Conservation (phyloP, 2,888 invertebrate genomes). For the Aphodius sticticus region DNA sequence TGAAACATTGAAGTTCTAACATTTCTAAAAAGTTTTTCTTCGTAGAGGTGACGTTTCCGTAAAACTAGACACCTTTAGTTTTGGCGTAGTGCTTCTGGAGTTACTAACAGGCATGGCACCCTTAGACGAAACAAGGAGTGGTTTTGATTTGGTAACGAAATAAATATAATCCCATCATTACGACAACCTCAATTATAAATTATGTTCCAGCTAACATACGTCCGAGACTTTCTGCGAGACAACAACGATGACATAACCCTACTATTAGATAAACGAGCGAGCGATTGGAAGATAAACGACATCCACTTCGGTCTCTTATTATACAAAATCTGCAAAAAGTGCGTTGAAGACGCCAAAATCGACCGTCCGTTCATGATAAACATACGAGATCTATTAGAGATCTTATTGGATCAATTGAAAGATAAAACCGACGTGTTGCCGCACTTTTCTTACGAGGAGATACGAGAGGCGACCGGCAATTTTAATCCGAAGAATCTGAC, state of each 20-base stretch:
- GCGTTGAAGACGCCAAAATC: conserved; percentile 66
- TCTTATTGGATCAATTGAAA: conserved; percentile 11
- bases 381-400: conserved; percentile 50
- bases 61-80: conserved; percentile 79
- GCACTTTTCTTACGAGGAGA: conserved; percentile 22
- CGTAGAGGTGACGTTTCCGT: conserved; percentile 74
- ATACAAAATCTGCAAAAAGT: conserved; percentile 65
- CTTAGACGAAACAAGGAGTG: conserved; percentile 65
- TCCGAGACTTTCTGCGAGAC: conserved; percentile 65
- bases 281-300: conserved; percentile 60
- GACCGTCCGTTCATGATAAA: conserved; percentile 68
- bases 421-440: conserved; percentile 20
- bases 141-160: conserved; percentile 63
- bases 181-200: not conserved
- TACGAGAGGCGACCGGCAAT: conserved; percentile 5
- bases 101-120: conserved; percentile 74
- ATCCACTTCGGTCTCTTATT: conserved; percentile 62
- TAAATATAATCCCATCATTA: conserved; percentile 5
- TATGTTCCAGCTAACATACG: conserved; percentile 60
- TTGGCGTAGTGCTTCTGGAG: conserved; percentile 79
- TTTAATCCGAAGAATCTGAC: not conserved
- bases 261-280: conserved; percentile 65
- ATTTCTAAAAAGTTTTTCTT: too few species aligned
- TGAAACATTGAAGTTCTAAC: too few species aligned
- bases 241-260: conserved; percentile 43